Percentiles rank a stretch among this genome's conserved stretches.
These are phyloP conservation scores for Nipponia nippon DNA, from an alignment of 2,113 vertebrate genomes.

Conservation along the genomic window DNA sequence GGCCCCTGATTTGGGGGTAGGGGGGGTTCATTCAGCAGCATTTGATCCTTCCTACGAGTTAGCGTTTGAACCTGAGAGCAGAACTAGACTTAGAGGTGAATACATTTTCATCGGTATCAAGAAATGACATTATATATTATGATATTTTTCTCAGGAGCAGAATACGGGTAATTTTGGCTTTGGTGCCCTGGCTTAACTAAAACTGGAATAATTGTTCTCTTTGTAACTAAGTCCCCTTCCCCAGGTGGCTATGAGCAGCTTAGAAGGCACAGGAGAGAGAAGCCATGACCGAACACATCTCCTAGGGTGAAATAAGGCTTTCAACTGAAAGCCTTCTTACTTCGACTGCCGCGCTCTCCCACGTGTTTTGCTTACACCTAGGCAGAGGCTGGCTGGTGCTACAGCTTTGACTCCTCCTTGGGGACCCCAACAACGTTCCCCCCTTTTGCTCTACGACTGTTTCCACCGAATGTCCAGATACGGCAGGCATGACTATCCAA, in stretches of 20 bases:
- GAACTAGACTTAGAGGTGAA: neutral
- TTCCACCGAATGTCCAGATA: neutral
- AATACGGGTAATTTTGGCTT: neutral
- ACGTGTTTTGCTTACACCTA: neutral
- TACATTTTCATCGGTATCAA: neutral
- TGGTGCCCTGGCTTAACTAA: neutral
- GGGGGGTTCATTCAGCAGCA: neutral
- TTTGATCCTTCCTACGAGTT: neutral
- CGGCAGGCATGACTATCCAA: neutral
- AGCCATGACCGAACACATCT: neutral
- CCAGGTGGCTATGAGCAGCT: neutral
- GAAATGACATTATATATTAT: neutral
- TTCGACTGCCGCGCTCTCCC: neutral
- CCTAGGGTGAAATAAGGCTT: neutral
- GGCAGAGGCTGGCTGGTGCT: neutral
- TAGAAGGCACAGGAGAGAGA: neutral
- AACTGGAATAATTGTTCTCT: neutral
- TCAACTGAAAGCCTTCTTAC: neutral
- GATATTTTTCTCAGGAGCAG: neutral
- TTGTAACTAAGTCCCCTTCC: neutral
- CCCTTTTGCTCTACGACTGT: neutral
- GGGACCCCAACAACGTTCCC: neutral
- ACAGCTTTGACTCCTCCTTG: neutral
- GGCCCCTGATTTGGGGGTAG: rapidly evolving
- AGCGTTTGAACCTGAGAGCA: neutral